Base-by-base conservation (phyloP, 2,888 invertebrate genomes). In the Syrista parreyssii region DNA sequence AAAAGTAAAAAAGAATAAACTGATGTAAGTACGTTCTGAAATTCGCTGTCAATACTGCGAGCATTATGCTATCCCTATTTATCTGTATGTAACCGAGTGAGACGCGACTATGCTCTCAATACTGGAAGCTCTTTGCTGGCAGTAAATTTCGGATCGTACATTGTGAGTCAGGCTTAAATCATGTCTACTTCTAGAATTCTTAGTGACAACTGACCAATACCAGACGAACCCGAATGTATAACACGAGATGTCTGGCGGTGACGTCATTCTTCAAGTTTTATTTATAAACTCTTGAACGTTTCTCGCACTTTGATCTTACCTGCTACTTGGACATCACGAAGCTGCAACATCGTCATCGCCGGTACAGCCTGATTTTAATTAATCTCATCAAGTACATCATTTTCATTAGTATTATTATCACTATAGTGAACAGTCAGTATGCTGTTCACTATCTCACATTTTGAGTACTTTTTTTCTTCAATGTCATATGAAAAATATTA, bases 291-390 rank as follows among this genome's bases (percentile, higher is more conserved):
- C 79, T 76, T 75, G 80, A 79, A 73, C 79, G 75, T 79, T 80
- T 76, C 75, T 73, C 73, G 85, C 77, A 86, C 86, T 86, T 86
- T 84, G 86, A 85, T 81, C 86, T 81, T 74, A 76, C 68, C 79
- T 74, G 73, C 79, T 77, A 74, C 75, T 77, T 76, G 75, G 68
- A 55, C n/a, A 23, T 78, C 73, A 76, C 76, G 40, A 32, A 78
- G 15, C 68, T 74, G 11, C 68, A 33, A 73, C 31, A 36, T 68
- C 68, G 15, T 33, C 69, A 71, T 35, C 76, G 76, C 76, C 78
- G 76, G 72, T 75, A 71, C 74, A 76, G 40, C 75, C 77, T 12
- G 72, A 32, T 68, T 40, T 68, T 30, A 30, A 31, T 30, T 55
- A 40, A 68, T 75, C 23, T 55, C 2, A 9, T 55, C 23, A 23